These are phyloP conservation scores for Drosophila mauritiana DNA, from an alignment of 1,140 invertebrate species.

Conservation along the genomic window DNA sequence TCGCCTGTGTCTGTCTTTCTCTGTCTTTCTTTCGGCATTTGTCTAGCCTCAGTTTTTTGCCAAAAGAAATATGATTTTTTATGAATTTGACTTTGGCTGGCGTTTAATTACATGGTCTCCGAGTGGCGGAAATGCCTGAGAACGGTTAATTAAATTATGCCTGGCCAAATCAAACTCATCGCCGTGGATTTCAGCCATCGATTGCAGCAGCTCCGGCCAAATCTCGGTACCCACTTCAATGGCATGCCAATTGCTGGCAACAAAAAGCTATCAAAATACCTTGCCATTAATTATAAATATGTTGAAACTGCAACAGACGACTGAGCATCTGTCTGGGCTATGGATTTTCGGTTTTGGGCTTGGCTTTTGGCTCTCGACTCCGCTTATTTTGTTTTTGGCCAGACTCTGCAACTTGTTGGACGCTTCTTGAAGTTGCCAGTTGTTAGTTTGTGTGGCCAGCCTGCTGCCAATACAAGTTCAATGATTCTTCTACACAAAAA, in stretches of 20 bases:
- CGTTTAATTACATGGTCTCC: conserved; percentile 68
- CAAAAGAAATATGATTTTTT: conserved; percentile 39
- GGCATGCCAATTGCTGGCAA: conserved; percentile 73
- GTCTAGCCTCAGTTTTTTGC: conserved; percentile 13
- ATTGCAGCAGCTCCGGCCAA: conserved; percentile 32
- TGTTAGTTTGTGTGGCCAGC: conserved; percentile 29
- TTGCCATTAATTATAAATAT: conserved; percentile 82
- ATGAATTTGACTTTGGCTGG: conserved; percentile 64
- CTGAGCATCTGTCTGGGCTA: conserved; percentile 55
- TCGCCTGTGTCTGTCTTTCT: conserved; percentile 6
- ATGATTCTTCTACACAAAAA: conserved; percentile 66
- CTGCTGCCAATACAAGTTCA: conserved; percentile 71
- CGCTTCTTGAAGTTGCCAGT: conserved; percentile 26
- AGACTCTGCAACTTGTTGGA: conserved; percentile 60
- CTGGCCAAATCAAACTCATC: conserved; percentile 39
- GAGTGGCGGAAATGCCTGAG: conserved; percentile 69
- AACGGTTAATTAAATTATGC: conserved; percentile 61
- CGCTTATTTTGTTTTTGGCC: conserved; percentile 15
- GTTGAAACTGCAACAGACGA: conserved; percentile 71
- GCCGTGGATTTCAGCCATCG: conserved; percentile 21
- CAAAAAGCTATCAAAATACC: conserved; percentile 71
- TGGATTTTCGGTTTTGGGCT: conserved; percentile 17
- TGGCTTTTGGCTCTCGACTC: conserved; percentile 31
- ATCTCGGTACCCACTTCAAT: conserved; percentile 51
- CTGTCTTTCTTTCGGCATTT: conserved; percentile 28